Evolutionary conservation across 2,113 vertebrate genomes (phyloP), one percentile per base, ranked within the genome.

Genomic region (Neolamprologus toae): DNA sequence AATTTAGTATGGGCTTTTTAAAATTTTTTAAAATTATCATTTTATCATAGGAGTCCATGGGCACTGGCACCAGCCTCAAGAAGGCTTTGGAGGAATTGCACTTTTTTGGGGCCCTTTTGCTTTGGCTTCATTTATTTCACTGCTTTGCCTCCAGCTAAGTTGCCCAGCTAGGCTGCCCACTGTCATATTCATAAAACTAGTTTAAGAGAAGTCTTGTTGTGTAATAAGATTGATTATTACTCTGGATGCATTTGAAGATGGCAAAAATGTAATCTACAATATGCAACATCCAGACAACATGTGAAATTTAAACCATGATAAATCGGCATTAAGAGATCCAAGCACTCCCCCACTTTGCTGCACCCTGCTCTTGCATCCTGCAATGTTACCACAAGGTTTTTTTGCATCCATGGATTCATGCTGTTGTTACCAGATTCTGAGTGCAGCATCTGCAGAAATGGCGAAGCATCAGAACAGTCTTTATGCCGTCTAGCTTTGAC

Each of bases 11-110:
- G 0, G 4, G 71, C 21, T 47, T 28, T 76, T 19, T 47, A 8
- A 26, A 4, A 3, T 1, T 11, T 9, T 9, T 0, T 2, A 5
- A 10, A 45, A 45, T 17, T 0, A 13, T 45, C 6, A 19, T 49
- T 76, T 76, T 5, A 73, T 45, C 9, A 49, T 31, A 76, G 16
- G 23, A 1, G 23, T 76, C 42, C 26, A 31, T 31, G 4, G 68
- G 40, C 37, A 42, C 0, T 73, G 68, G 40, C 68, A 26, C 66
- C 5, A 45, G 66, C 13, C 23, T 76, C 71, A 76, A 76, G 42
- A 47, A 17, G 23, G 2, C 2, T 26, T 28, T 76, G 14, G 21
- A 45, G 23, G 68, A 76, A 45, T 26, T 76, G 13, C 3, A 8
- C 14, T 78, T 31, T 78, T 78, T 4, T 1, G 26, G 4, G 23